Conservation (phyloP, 2,113 vertebrate species). For the Clarias batrachus region DNA sequence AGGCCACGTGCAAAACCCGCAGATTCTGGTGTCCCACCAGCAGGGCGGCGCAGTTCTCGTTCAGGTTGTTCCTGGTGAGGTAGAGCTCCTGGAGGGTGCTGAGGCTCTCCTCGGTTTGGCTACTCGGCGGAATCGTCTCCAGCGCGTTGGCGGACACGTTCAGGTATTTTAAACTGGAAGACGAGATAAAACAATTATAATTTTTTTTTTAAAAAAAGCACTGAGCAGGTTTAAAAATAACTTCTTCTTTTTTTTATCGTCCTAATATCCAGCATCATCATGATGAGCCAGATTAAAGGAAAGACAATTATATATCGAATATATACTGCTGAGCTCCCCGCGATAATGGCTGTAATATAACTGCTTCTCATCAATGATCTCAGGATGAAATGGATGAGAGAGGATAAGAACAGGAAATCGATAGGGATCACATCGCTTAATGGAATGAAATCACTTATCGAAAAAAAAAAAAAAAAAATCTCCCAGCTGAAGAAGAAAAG, state of each 20-base stretch:
- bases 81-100: slow-evolving; percentile 91
- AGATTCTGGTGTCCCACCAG: slow-evolving; percentile 85
- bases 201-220: background rate
- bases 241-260: background rate
- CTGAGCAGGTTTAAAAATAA: background rate
- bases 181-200: slow-evolving; percentile 34
- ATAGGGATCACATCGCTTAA: slow-evolving; percentile 30
- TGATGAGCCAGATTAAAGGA: slow-evolving; percentile 4
- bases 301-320: background rate
- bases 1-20: slow-evolving; percentile 87
- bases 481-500: background rate
- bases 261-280: background rate
- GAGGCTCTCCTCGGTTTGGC: slow-evolving; percentile 84
- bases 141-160: slow-evolving; percentile 90
- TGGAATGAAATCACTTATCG: slow-evolving; percentile 30
- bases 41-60: slow-evolving; percentile 83
- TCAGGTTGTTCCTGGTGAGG: slow-evolving; percentile 86
- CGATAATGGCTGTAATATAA: background rate
- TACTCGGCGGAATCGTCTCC: slow-evolving; percentile 84
- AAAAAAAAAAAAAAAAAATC: slow-evolving; percentile 19
- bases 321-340: background rate
- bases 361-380: slow-evolving; percentile 21
- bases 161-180: slow-evolving; percentile 87
- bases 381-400: slow-evolving; percentile 27
- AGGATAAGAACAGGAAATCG: slow-evolving; percentile 28